Base-by-base conservation (phyloP, 2,113 vertebrate genomes). In the Toxostoma redivivum region DNA sequence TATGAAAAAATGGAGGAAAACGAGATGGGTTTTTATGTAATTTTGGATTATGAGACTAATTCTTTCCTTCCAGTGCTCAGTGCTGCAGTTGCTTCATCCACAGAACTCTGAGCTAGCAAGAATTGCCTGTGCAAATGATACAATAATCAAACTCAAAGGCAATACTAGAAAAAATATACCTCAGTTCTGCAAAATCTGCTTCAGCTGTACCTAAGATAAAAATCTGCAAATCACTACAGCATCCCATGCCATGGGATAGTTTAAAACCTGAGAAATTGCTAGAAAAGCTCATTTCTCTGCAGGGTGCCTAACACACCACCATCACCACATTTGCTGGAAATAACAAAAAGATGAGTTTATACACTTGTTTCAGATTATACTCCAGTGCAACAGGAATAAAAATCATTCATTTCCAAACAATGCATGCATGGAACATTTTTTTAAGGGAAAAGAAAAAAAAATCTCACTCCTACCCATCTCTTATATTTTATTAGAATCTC, bases 301-400 rank as follows among this genome's bases (percentile, higher is more conserved):
- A 15, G 37, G 50, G 11, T 61, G 38, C 31, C 70, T 61, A 84
- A 79, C 12, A 84, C 7, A 92, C 7, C 62, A 83, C 17, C 5
- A 4, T 9, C 50, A 74, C 23, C 57, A 64, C 47, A 79, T 51
- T 70, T 76, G 76, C 74, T 80, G 80, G 67, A 94, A 97, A 90
- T 47, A 81, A 80, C 53, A 84, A 90, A 64, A 86, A 70, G 12
- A 69, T 16, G 30, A n/a, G 10, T 48, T 92, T 84, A 79, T 72
- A 35, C 19, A 45, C 31, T 77, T 31, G 28, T 35, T 73, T 83
- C 24, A 79, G 40, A 44, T 84, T 81, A 47, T 18, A 23, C 22
- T 71, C 12, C 79, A 72, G 19, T 24, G 38, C 40, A 89, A 78
- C 15, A 65, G 31, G 38, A 44, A 79, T 64, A 71, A 88, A 91